Conservation (phyloP, 2,888 invertebrate genomes). For the Thysanoteuthis rhombus region DNA sequence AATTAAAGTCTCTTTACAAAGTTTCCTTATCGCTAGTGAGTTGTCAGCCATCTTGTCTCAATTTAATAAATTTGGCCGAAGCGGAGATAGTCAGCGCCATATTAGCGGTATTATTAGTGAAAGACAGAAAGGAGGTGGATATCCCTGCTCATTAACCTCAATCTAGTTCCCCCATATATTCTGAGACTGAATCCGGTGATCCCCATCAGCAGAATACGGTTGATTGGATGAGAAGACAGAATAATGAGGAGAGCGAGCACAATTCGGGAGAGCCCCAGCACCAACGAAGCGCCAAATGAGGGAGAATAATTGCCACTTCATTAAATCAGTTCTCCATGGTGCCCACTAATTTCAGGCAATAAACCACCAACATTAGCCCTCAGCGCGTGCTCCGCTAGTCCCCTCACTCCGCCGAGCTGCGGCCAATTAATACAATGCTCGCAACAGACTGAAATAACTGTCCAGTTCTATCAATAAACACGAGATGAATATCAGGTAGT, state of each 20-base stretch:
- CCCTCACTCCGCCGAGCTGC: not conserved
- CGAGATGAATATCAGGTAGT: no score
- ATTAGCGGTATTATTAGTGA: no score
- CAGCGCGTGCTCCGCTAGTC: not conserved
- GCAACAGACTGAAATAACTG: not conserved
- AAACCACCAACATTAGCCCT: not conserved
- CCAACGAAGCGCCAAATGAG: not conserved
- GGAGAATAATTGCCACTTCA: not conserved
- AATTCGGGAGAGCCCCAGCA: not conserved
- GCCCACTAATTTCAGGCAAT: not conserved
- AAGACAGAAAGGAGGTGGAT: no score
- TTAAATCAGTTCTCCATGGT: not conserved
- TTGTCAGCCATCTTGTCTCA: no score
- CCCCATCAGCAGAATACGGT: not conserved
- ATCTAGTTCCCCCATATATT: no score
- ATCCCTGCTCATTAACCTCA: no score
- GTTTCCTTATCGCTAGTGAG: no score
- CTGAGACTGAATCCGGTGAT: not conserved
- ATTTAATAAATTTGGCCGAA: no score
- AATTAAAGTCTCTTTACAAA: no score
- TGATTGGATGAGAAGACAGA: not conserved
- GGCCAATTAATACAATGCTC: not conserved
- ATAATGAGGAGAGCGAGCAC: not conserved
- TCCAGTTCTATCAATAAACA: no score
- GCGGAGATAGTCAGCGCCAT: no score